Evolutionary conservation across 1,140 invertebrate species (phyloP), one percentile per base, ranked within the genome.

Genomic region (Drosophila repleta): DNA sequence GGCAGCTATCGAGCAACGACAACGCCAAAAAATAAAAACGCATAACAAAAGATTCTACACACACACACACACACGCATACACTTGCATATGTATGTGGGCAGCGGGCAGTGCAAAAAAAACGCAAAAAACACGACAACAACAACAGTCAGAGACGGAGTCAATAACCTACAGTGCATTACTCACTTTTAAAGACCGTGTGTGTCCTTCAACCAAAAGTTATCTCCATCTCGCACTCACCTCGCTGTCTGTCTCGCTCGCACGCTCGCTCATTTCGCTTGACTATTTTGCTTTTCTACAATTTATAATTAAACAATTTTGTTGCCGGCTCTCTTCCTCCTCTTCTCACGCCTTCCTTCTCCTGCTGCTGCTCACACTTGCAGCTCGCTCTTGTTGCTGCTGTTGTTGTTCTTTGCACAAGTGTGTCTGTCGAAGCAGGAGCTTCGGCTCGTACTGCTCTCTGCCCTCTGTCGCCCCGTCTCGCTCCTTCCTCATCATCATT

Each of bases 161-260:
- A 90, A 90, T 72, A 88, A 90, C 88, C 88, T 90, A 67, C 51
- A 83, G 79, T 90, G 87, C 88, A 90, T 90, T 90, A 90, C 88
- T 90, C 88, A 90, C 84, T 90, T 83, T 81, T 83, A 77, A 87
- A 90, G 88, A 90, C 83, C 83, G 88, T 84, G 81, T 90, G 87
- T 90, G 88, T 90, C 88, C 88, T 90, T 90, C 88, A 90, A 90
- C 79, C 83, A 88, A 89, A 88, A 81, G 77, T 71, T 84, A 82
- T 87, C 83, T 82, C 74, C 61, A 63, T 88, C 76, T 68, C 74
- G 29, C 74, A 51, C 61, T 76, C 65, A 62, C 37, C 15, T 17
- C 55, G 43, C 60, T 24, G 39, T 49, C 45, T 39, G 45, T 20
- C 72, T 72, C 60, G 24, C 60, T 43, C 8, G 18, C 55, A 35